phyloP scores from a whole-genome alignment of 2,113 vertebrate genomes.

The Lynx canadensis region DNA sequence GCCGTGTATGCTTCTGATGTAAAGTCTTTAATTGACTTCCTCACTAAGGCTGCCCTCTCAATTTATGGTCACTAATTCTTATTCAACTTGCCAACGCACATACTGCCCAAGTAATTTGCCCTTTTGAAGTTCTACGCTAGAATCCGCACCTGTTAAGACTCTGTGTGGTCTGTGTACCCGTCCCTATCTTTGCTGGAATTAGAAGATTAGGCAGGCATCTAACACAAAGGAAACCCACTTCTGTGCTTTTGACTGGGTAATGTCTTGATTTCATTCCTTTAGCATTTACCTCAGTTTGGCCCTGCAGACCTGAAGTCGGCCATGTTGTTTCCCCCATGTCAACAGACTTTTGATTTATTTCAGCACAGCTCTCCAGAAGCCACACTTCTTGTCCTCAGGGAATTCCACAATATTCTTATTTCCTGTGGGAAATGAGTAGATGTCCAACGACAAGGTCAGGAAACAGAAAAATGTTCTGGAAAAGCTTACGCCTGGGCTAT shows the following conservation, averaged over 20 bases:
- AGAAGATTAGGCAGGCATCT: neutral
- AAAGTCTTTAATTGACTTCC: no score
- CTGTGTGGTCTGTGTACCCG: accelerated
- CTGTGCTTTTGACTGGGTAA: neutral
- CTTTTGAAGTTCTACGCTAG: neutral
- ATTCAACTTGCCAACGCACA: no score
- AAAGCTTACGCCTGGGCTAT: constrained; percentile 39
- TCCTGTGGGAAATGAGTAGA: neutral
- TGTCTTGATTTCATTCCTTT: neutral
- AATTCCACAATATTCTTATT: neutral
- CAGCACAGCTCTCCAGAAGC: neutral
- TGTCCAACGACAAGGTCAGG: neutral
- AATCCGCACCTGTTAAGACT: neutral
- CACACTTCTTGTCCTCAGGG: neutral
- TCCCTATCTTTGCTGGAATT: neutral
- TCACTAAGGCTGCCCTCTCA: neutral
- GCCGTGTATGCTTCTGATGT: neutral
- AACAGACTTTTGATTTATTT: neutral
- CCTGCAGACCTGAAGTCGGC: neutral
- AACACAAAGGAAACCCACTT: neutral
- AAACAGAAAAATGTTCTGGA: neutral
- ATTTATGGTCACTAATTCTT: neutral
- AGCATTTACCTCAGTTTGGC: neutral
- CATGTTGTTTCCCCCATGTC: accelerated
- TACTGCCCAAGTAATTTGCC: neutral